These are phyloP conservation scores for Catharus ustulatus DNA, from an alignment of 2,797 vertebrate species.

Conservation along the genomic window DNA sequence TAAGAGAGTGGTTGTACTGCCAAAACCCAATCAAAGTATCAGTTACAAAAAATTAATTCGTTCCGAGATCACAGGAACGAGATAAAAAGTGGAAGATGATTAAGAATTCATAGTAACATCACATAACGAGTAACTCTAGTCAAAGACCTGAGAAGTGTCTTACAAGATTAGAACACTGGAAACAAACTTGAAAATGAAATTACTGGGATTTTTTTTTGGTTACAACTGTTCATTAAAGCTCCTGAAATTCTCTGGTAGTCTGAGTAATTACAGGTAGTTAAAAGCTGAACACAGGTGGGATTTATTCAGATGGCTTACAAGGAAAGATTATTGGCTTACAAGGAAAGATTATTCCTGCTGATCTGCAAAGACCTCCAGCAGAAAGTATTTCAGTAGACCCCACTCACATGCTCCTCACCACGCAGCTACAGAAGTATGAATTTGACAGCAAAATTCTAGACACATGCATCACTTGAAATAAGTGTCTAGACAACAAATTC, in stretches of 20 bases:
- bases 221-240: not conserved
- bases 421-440: not conserved
- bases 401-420: not conserved
- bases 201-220: not conserved
- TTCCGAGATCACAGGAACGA: not conserved
- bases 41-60: not conserved
- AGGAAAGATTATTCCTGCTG: not conserved
- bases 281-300: not conserved
- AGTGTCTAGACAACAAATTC: not conserved
- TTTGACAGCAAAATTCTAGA: not conserved
- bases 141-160: not conserved
- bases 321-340: not conserved
- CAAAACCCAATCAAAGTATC: not conserved
- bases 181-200: not conserved
- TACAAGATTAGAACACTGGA: not conserved
- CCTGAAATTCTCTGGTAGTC: not conserved
- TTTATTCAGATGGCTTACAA: not conserved
- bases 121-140: not conserved
- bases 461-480: not conserved
- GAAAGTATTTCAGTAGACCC: not conserved
- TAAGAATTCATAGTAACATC: not conserved
- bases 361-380: not conserved
- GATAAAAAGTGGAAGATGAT: not conserved
- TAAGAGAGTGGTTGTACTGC: not conserved
- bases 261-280: not conserved